Evolutionary conservation across 1,140 invertebrate species (phyloP).

Genomic region (Zaprionus tsacasi): DNA sequence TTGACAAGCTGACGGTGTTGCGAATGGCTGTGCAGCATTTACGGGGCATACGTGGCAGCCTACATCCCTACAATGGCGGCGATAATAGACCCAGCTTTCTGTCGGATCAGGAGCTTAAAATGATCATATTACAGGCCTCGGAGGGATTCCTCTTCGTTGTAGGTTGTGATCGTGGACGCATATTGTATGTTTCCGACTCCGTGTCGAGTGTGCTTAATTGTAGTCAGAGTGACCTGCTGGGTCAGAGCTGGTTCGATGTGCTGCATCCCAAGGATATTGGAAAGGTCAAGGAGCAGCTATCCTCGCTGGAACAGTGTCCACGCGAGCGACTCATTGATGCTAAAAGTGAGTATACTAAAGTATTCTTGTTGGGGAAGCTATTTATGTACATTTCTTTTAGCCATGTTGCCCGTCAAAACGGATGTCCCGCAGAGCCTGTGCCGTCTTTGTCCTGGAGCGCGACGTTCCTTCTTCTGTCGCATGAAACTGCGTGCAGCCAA

Average conservation of each 20-base stretch:
- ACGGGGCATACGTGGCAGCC: conserved; percentile 90
- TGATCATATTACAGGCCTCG: conserved; percentile 91
- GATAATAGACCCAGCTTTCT: conserved; percentile 94
- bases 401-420: conserved; percentile 95
- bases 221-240: conserved; percentile 94
- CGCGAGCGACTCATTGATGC: conserved; percentile 95
- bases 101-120: conserved; percentile 95
- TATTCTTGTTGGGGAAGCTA: not conserved
- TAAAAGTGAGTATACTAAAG: conserved; percentile 89
- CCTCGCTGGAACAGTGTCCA: conserved; percentile 94
- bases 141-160: conserved; percentile 97
- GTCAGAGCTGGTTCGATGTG: conserved; percentile 97
- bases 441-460: conserved; percentile 92
- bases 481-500: conserved; percentile 92
- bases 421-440: conserved; percentile 91
- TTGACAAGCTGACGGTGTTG: conserved; percentile 97
- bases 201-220: conserved; percentile 94
- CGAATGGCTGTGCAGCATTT: conserved; percentile 97
- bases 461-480: conserved; percentile 96
- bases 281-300: conserved; percentile 97
- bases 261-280: conserved; percentile 97
- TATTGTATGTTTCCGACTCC: conserved; percentile 96
- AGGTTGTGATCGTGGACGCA: conserved; percentile 95
- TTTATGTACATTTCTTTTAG: conserved; percentile 84
- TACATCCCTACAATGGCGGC: conserved; percentile 92